These are phyloP conservation scores for Hylia prasina DNA, from an alignment of 2,113 vertebrate genomes.

Conservation along the genomic window DNA sequence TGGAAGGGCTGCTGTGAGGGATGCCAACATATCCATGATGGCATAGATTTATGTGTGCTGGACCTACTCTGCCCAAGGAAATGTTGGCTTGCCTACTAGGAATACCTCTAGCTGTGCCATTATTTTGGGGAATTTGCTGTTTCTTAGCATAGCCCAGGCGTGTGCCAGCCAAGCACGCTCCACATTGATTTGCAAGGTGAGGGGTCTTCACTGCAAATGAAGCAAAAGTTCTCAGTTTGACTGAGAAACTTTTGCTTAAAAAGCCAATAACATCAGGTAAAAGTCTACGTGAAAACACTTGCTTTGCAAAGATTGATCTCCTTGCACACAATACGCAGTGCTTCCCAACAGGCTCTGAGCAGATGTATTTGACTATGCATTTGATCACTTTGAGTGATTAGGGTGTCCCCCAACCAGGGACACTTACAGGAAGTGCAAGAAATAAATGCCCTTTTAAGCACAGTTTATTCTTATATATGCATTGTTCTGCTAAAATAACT, in stretches of 20 bases:
- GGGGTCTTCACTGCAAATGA: neutral
- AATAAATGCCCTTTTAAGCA: constrained; percentile 4
- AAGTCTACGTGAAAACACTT: accelerated
- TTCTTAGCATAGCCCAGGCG: accelerated
- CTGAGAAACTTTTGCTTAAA: neutral
- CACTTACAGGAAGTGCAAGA: neutral
- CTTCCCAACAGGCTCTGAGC: neutral
- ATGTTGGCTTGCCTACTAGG: neutral
- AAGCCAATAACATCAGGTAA: neutral
- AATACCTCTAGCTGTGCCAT: neutral
- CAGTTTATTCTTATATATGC: neutral
- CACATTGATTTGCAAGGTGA: neutral
- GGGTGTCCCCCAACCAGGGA: neutral
- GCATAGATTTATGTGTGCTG: neutral
- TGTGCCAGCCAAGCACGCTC: accelerated
- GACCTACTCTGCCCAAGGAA: neutral
- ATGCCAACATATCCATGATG: neutral
- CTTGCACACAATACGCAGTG: accelerated
- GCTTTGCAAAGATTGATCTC: neutral
- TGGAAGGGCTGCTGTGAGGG: neutral
- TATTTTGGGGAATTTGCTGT: neutral
- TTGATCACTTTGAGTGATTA: neutral
- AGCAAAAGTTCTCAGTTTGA: neutral
- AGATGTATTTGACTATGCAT: neutral
- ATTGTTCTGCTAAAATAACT: constrained; percentile 14